These are phyloP conservation scores for Myrmophylax atrothorax DNA, from an alignment of 2,113 vertebrate genomes.

Conservation along the genomic window DNA sequence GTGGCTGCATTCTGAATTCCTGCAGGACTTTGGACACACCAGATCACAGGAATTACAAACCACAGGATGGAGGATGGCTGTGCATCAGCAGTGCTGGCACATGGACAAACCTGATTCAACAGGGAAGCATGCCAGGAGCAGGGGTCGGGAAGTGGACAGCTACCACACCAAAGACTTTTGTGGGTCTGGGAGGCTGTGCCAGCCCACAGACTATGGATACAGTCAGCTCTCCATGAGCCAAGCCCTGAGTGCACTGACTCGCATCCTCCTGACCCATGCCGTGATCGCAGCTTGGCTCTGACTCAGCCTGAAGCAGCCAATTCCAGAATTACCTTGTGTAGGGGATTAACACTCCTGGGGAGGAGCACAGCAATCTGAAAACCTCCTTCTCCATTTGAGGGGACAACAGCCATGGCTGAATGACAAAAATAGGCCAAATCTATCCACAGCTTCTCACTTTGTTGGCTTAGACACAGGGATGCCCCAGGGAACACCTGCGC, in stretches of 20 bases:
- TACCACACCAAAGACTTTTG: conserved; percentile 5
- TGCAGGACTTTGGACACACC: not conserved
- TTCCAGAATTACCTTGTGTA: not conserved
- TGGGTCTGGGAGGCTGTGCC: not conserved
- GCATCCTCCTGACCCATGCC: not conserved
- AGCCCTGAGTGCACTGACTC: not conserved
- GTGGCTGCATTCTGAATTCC: conserved; percentile 4
- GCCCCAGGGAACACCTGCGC: not conserved
- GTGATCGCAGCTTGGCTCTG: not conserved
- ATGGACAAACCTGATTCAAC: not conserved
- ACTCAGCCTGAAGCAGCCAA: not conserved
- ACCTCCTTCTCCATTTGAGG: not conserved
- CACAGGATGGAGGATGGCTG: not conserved
- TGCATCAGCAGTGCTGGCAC: not conserved
- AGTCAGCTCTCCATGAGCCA: not conserved
- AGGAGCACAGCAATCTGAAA: not conserved
- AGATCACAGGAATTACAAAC: not conserved
- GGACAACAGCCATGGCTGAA: not conserved
- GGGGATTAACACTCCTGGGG: not conserved
- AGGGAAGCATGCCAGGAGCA: not conserved
- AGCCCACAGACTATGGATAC: not conserved
- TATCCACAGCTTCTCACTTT: not conserved
- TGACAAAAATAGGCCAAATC: not conserved
- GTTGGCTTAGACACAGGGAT: not conserved
- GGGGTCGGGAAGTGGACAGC: not conserved